These are phyloP conservation scores for Trissolcus brochymenae DNA, from an alignment of 2,888 invertebrate genomes.

Conservation along the genomic window DNA sequence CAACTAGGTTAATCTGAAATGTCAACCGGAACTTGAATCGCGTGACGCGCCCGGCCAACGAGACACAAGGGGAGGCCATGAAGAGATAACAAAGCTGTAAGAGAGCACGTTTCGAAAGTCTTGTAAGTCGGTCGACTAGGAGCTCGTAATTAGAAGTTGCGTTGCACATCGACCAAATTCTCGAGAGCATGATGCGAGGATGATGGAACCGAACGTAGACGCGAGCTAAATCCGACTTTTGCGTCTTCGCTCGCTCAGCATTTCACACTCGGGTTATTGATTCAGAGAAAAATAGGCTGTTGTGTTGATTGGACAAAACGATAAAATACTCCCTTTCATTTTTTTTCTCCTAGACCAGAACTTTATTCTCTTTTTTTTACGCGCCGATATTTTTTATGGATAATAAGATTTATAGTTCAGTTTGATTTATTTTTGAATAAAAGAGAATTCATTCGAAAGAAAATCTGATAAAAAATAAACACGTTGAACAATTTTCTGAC, in stretches of 20 bases:
- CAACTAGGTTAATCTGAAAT: constrained; percentile 70
- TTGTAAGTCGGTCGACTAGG: constrained; percentile 56
- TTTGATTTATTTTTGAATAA: too few species aligned
- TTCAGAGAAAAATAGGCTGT: not conserved
- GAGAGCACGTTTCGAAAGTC: constrained; percentile 59
- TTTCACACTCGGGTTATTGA: constrained; percentile 1
- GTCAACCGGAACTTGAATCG: constrained; percentile 63
- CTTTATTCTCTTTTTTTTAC: too few species aligned
- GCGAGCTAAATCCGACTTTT: not conserved
- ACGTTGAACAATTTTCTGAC: too few species aligned
- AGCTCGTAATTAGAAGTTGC: constrained; percentile 59
- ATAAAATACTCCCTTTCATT: too few species aligned
- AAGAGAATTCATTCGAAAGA: too few species aligned
- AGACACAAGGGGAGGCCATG: constrained; percentile 51
- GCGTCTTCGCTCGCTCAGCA: not conserved
- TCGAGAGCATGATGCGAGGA: constrained; percentile 54
- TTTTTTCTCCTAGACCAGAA: too few species aligned
- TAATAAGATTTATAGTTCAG: too few species aligned
- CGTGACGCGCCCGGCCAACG: constrained; percentile 27
- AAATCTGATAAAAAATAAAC: too few species aligned
- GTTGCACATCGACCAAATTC: constrained; percentile 44
- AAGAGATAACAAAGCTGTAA: constrained; percentile 59
- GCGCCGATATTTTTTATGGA: too few species aligned
- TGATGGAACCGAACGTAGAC: constrained; percentile 35
- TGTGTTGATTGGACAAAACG: too few species aligned